Conservation (phyloP, 2,888 invertebrate species). For the Copidosoma aretas region DNA sequence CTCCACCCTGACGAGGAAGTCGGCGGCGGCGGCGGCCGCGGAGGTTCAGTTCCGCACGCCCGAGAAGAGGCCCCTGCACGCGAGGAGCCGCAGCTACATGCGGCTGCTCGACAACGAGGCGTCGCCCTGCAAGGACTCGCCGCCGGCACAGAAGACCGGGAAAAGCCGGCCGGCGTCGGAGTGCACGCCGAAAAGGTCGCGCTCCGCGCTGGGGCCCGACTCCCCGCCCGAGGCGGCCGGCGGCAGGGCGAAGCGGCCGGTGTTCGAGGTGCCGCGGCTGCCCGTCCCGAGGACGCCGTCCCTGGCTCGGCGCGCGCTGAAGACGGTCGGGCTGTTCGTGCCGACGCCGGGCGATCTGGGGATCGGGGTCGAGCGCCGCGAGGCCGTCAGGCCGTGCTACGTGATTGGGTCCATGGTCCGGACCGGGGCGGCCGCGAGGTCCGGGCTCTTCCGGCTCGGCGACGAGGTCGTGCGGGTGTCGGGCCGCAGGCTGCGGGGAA, state of each 20-base stretch:
- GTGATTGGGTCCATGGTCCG: slow-evolving; percentile 53
- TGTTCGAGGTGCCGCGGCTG: slow-evolving; percentile 44
- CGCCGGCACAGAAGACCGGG: slow-evolving; percentile 50
- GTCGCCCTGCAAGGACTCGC: slow-evolving; percentile 58
- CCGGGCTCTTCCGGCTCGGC: slow-evolving; percentile 64
- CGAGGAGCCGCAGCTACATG: slow-evolving; percentile 36
- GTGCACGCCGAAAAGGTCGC: slow-evolving; percentile 53
- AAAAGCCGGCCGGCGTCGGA: slow-evolving; percentile 38
- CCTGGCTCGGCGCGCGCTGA: slow-evolving; percentile 52
- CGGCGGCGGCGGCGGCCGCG: slow-evolving; percentile 6
- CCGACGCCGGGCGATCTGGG: slow-evolving; percentile 49
- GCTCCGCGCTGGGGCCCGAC: slow-evolving; percentile 7
- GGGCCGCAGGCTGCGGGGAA: slow-evolving; percentile 65
- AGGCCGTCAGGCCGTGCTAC: slow-evolving; percentile 55
- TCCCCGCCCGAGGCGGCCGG: slow-evolving; percentile 16
- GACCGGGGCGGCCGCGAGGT: slow-evolving; percentile 53
- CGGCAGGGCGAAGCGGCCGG: slow-evolving; percentile 30
- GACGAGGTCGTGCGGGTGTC: slow-evolving; percentile 69
- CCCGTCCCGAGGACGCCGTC: slow-evolving; percentile 19
- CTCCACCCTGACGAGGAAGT: background rate
- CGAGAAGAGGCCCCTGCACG: slow-evolving; percentile 34
- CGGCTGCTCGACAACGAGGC: slow-evolving; percentile 55
- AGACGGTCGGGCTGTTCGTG: slow-evolving; percentile 52
- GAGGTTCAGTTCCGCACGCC: slow-evolving; percentile 32
- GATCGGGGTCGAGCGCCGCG: slow-evolving; percentile 51